Conservation (phyloP, 2,113 vertebrate genomes). For the Struthio camelus region DNA sequence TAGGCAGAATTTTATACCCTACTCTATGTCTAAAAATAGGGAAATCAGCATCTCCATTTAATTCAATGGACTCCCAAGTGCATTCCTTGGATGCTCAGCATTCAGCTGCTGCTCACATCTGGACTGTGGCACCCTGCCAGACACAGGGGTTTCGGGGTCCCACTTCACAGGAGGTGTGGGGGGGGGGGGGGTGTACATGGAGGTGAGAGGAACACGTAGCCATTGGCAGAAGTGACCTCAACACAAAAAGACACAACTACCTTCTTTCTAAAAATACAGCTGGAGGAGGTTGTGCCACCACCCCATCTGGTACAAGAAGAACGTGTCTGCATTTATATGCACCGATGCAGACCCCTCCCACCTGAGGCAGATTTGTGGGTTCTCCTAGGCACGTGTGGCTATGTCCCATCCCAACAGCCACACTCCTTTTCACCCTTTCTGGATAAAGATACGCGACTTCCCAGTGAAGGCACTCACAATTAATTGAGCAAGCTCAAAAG, state of each 20-base stretch:
- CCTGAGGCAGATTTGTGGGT: too few species aligned
- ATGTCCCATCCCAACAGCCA: not conserved
- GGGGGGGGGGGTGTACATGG: too few species aligned
- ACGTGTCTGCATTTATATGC: rapidly evolving
- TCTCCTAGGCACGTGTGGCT: too few species aligned
- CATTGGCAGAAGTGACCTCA: not conserved
- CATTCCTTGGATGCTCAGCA: not conserved
- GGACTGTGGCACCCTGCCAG: not conserved
- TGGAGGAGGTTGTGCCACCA: not conserved
- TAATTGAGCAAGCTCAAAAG: not conserved
- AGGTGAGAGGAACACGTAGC: not conserved
- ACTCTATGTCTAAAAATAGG: not conserved
- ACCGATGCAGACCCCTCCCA: not conserved
- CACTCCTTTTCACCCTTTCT: not conserved
- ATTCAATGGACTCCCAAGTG: not conserved
- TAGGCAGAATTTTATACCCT: not conserved
- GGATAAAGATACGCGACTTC: rapidly evolving
- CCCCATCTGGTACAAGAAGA: not conserved
- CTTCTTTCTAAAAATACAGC: not conserved
- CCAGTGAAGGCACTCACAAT: not conserved
- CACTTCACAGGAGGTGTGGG: not conserved
- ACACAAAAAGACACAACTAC: not conserved
- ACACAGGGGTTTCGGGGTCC: not conserved
- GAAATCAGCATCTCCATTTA: not conserved
- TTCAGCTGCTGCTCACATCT: not conserved